Base-by-base conservation (phyloP, 2,113 vertebrate species). In the Todiramphus chloris region DNA sequence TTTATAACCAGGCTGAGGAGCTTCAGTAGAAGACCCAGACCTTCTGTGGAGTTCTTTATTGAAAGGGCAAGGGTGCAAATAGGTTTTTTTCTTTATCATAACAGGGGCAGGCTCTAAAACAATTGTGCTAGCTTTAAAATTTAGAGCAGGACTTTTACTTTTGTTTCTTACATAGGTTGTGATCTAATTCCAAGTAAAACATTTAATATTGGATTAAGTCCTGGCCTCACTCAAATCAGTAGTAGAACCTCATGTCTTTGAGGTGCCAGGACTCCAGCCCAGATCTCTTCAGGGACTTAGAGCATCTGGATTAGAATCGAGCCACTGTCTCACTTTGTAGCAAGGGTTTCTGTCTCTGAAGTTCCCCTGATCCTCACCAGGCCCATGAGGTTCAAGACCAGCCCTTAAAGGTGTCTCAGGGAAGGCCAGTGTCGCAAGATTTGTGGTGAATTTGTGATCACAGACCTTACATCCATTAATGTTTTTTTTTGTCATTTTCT, bases 401-500 rank as follows among this genome's bases (percentile, higher is more conserved):
- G 58, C 39, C 28, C 20, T 56, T 56, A 10, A 16, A 7, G 16
- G 28, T 48, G 12, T 39, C 17, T 58, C 44, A 35, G 63, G 46
- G 18, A 87, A 74, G 41, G 51, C 20, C 12, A 9, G 3, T 12
- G 27, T 64, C 53, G 11, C 55, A 41, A 4, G 3, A 10, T 11
- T 86, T 31, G 5, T 5, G 73, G 75, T 87, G 62, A 66, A 73
- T 78, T 69, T 72, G 17, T 82, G 41, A 82, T 17, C 70, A 1
- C 66, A 82, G 41, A 75, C 92, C 74, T 83, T 77, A 55, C 76
- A 53, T 44, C 76, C 75, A 10, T 27, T 17, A 78, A 21, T 1
- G 2, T 18, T 28, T 67, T 70, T 90, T 91, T 92, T 93, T 94
- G 67, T 69, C 37, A 58, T 91, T 96, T 97, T 95, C 97, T 97